These are phyloP conservation scores for Pardalotus punctatus DNA, from an alignment of 2,113 vertebrate species.

Conservation along the genomic window DNA sequence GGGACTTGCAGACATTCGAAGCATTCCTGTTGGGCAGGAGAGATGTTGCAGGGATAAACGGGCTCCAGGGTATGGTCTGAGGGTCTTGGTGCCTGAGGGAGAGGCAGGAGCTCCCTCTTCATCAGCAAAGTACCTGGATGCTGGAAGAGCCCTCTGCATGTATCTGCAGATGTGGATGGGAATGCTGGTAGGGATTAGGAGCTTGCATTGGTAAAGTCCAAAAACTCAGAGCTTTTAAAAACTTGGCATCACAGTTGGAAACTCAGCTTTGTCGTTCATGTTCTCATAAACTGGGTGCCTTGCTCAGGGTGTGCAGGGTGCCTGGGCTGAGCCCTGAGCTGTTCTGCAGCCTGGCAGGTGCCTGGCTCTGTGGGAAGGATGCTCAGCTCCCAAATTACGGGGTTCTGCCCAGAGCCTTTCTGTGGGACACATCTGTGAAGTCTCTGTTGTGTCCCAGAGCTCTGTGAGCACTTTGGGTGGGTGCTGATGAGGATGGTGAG, in stretches of 20 bases:
- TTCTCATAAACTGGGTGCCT: accelerated
- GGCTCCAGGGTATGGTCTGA: accelerated
- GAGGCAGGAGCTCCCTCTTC: not conserved
- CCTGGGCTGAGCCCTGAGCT: not conserved
- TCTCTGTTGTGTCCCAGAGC: accelerated
- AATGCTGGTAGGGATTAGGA: accelerated
- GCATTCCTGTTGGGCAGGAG: not conserved
- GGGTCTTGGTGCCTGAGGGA: no score
- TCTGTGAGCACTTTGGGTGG: not conserved
- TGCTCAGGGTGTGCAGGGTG: accelerated
- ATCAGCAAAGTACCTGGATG: accelerated
- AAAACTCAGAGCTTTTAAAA: no score
- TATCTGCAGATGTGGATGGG: accelerated
- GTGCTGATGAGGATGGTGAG: not conserved
- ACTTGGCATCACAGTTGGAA: accelerated
- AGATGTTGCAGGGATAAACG: not conserved
- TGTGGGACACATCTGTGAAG: no score
- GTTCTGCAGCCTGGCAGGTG: not conserved
- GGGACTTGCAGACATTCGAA: not conserved
- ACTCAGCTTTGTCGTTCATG: accelerated
- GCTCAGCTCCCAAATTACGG: accelerated
- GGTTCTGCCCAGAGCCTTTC: not conserved
- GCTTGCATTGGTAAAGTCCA: accelerated
- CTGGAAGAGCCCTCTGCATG: not conserved
- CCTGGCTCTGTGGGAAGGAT: not conserved